These are phyloP conservation scores for Benitochromis conjunctus DNA, from an alignment of 2,113 vertebrate species.

Conservation along the genomic window DNA sequence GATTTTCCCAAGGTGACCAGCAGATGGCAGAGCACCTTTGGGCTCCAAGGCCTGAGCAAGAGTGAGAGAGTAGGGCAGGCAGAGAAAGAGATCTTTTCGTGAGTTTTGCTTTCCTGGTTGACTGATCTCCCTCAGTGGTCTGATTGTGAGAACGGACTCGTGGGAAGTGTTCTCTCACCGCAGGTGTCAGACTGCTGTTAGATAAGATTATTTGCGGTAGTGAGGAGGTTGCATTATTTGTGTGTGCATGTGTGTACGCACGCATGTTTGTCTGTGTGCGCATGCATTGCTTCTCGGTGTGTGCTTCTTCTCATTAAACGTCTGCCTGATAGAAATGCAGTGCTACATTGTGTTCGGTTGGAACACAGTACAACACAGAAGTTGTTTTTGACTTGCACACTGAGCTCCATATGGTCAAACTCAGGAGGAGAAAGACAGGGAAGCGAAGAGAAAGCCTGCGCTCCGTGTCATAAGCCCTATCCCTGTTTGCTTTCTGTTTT, in stretches of 20 bases:
- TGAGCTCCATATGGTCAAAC: conserved; percentile 56
- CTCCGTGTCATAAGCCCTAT: not conserved
- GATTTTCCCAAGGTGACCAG: conserved; percentile 44
- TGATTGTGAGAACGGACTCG: conserved; percentile 64
- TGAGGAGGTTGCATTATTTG: conserved; percentile 54
- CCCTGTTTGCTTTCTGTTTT: conserved; percentile 34
- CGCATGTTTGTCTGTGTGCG: not conserved
- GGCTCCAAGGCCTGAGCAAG: conserved; percentile 24
- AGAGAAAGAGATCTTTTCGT: conserved; percentile 40
- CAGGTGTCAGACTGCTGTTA: conserved; percentile 70
- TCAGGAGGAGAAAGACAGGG: conserved; percentile 32
- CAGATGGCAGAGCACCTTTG: conserved; percentile 69
- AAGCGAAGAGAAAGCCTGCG: not conserved
- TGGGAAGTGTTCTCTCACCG: conserved; percentile 66
- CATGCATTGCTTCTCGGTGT: not conserved
- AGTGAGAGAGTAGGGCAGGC: not conserved
- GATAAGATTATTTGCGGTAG: conserved; percentile 71
- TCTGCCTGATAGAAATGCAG: conserved; percentile 26
- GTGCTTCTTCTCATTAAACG: conserved; percentile 39
- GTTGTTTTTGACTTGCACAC: conserved; percentile 52
- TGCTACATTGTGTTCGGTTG: conserved; percentile 36
- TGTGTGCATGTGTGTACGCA: not conserved
- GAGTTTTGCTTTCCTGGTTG: conserved; percentile 68
- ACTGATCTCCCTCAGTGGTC: conserved; percentile 67
- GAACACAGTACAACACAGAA: conserved; percentile 24